These are phyloP conservation scores for Hippoglossus stenolepis DNA, from an alignment of 2,113 vertebrate genomes.

Conservation along the genomic window DNA sequence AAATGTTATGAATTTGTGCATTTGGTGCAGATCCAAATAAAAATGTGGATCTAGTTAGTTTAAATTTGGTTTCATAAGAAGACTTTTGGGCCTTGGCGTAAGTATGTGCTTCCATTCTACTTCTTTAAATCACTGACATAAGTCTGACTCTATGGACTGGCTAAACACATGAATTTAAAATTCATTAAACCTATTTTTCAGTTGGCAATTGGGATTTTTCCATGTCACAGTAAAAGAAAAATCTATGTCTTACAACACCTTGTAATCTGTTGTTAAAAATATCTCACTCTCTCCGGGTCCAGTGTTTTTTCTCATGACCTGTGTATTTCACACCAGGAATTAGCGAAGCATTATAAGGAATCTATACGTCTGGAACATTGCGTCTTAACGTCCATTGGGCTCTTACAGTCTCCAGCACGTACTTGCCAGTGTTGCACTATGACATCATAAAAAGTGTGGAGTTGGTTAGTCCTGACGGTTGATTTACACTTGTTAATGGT, in stretches of 20 bases:
- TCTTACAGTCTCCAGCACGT: background rate
- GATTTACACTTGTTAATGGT: background rate
- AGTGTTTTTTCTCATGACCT: conserved; percentile 24
- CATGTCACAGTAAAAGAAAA: background rate
- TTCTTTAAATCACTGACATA: background rate
- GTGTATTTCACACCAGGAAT: conserved; percentile 2
- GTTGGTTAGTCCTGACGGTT: background rate
- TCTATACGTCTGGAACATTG: conserved; percentile 1
- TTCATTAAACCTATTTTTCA: background rate
- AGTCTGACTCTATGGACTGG: background rate
- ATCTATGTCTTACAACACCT: background rate
- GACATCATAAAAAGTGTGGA: conserved; percentile 8
- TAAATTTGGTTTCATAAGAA: background rate
- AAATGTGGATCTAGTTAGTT: too few relatives aligned
- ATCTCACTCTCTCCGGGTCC: background rate
- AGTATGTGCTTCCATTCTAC: background rate
- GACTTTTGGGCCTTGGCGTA: background rate
- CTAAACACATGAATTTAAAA: background rate
- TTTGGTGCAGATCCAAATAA: too few relatives aligned
- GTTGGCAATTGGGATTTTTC: background rate
- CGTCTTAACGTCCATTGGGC: background rate
- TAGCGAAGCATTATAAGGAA: conserved; percentile 1
- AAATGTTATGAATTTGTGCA: too few relatives aligned
- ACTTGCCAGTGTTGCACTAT: background rate
- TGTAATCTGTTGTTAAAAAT: conserved; percentile 16